Conservation (phyloP, 2,113 vertebrate genomes). For the Chaetodon trifascialis region DNA sequence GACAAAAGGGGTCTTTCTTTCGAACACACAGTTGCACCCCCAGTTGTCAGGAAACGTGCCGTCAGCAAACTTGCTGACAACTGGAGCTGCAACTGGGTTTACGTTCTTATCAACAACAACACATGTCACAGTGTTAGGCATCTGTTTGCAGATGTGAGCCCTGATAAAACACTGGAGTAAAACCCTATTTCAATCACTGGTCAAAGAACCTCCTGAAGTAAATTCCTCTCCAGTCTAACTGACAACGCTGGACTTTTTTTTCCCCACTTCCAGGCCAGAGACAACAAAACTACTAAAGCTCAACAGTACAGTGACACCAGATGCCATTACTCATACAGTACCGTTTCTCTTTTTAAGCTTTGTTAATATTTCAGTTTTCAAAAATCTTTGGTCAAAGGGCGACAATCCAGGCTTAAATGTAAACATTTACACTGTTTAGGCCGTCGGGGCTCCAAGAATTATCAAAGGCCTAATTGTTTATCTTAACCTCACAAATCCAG, state of each 20-base stretch:
- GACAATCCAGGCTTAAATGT: not conserved
- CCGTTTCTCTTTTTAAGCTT: not conserved
- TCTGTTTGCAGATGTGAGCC: conserved; percentile 23
- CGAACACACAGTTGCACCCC: conserved; percentile 41
- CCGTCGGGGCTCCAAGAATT: not conserved
- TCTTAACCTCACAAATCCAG: not conserved
- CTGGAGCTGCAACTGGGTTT: conserved; percentile 42
- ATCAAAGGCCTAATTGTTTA: not conserved
- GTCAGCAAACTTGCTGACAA: conserved; percentile 56
- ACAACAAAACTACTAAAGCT: not conserved
- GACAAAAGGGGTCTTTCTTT: conserved; percentile 63
- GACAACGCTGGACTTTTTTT: not conserved
- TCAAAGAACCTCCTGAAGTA: not conserved
- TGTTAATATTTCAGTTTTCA: not conserved
- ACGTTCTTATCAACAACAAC: conserved; percentile 15
- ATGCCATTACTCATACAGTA: not conserved
- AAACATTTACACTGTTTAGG: not conserved
- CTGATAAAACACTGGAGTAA: not conserved
- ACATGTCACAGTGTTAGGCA: conserved; percentile 6
- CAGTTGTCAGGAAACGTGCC: conserved; percentile 59
- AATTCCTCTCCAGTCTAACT: not conserved
- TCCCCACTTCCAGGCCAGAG: not conserved
- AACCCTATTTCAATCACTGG: not conserved
- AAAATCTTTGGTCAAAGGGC: not conserved
- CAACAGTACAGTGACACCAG: not conserved